Conservation (phyloP, 2,888 invertebrate species). For the Charanyca ferruginea region DNA sequence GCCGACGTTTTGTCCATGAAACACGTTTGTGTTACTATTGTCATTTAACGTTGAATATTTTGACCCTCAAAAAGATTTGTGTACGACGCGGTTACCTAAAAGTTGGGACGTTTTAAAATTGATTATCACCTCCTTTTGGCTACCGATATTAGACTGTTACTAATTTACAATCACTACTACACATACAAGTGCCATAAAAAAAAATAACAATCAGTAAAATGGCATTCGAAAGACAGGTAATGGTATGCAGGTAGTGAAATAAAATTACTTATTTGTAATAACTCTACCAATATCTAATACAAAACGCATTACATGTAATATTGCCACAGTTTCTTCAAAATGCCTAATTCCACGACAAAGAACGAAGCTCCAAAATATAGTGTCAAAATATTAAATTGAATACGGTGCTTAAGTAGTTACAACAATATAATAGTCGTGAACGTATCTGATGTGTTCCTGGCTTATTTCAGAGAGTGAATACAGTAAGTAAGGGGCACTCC, state of each 20-base stretch:
- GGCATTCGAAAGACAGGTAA: too few species aligned
- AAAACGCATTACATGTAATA: neutral
- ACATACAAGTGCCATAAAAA: neutral
- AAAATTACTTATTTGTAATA: neutral
- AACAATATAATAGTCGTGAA: conserved; percentile 47
- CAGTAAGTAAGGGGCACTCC: conserved; percentile 64
- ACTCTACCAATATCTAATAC: neutral
- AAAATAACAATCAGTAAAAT: neutral
- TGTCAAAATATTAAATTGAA: conserved; percentile 39
- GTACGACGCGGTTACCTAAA: conserved; percentile 16
- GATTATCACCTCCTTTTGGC: neutral
- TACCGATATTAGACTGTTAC: neutral
- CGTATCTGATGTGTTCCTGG: conserved; percentile 48
- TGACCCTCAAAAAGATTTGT: conserved; percentile 25
- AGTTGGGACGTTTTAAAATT: neutral
- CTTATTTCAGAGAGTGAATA: conserved; percentile 58
- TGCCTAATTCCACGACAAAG: neutral
- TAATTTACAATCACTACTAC: neutral
- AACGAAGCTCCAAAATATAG: conserved; percentile 13
- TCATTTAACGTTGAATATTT: conserved; percentile 55
- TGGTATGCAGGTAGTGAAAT: neutral
- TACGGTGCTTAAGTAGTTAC: conserved; percentile 18
- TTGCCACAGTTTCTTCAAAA: neutral
- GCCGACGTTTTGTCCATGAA: conserved; percentile 58
- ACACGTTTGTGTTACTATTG: conserved; percentile 54